Evolutionary conservation across 2,113 vertebrate species (phyloP).

Genomic region (Myrmophylax atrothorax): DNA sequence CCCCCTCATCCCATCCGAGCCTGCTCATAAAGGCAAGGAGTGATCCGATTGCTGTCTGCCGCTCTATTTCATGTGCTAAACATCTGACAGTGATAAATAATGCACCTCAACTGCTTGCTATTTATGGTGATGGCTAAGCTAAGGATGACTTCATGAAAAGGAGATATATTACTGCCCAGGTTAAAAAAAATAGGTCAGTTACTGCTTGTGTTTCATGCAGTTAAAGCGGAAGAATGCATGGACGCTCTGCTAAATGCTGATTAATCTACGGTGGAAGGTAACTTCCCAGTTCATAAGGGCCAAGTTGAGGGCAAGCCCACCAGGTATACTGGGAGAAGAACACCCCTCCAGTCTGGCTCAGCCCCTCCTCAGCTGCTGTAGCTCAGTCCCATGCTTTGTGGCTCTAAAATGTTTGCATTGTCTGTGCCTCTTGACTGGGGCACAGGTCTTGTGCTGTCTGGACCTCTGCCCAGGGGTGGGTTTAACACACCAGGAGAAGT

Average conservation of each 20-base stretch:
- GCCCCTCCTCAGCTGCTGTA: background rate
- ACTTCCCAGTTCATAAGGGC: background rate
- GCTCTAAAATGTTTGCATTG: background rate
- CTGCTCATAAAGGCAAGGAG: background rate
- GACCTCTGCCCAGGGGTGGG: background rate
- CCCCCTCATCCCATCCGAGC: background rate
- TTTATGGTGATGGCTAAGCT: background rate
- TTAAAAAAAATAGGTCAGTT: background rate
- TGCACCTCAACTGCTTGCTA: background rate
- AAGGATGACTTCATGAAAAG: background rate
- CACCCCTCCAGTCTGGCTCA: background rate
- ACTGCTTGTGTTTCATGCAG: background rate
- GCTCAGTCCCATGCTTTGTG: background rate
- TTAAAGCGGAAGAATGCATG: background rate
- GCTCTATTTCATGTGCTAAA: background rate
- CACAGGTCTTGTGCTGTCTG: background rate
- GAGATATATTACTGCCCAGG: background rate
- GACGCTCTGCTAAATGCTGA: background rate
- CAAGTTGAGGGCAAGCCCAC: background rate
- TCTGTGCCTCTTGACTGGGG: rapidly evolving
- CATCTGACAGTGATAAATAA: slow-evolving; percentile 5
- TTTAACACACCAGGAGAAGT: background rate
- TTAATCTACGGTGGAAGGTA: rapidly evolving
- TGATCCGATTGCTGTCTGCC: background rate
- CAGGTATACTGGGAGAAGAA: background rate